Evolutionary conservation across 1,140 invertebrate genomes (phyloP).

Genomic region (Ceratina calcarata): DNA sequence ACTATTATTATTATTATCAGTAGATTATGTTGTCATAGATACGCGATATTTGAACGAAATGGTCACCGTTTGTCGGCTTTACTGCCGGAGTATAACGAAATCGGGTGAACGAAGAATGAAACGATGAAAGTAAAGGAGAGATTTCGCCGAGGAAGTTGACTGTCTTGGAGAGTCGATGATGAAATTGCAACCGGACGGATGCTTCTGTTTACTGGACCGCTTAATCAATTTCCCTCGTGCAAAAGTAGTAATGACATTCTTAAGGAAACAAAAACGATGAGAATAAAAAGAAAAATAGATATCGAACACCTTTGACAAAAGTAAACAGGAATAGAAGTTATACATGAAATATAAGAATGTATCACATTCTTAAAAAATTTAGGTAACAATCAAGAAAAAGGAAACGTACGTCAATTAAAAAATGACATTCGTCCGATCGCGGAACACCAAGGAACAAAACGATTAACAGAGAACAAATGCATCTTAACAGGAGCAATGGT

Average conservation of each 20-base stretch:
- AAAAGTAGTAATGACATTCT: too few relatives aligned
- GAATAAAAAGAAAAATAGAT: not conserved
- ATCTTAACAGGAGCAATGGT: constrained; percentile 13
- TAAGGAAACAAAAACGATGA: not conserved
- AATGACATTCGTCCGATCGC: not conserved
- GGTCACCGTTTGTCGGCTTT: constrained; percentile 26
- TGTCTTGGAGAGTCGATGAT: not conserved
- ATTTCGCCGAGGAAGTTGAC: too few relatives aligned
- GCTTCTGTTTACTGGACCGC: not conserved
- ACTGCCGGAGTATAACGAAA: constrained; percentile 52
- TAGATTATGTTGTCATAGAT: constrained; percentile 18
- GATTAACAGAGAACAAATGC: constrained; percentile 36
- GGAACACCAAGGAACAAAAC: constrained; percentile 7
- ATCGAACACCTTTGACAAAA: too few relatives aligned
- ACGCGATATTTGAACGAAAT: constrained; percentile 25
- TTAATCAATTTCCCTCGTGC: not conserved
- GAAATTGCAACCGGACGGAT: constrained; percentile 14
- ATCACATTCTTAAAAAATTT: not conserved
- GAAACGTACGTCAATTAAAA: not conserved
- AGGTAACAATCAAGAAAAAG: not conserved
- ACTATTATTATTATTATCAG: constrained; percentile 17
- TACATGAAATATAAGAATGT: not conserved
- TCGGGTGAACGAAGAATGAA: constrained; percentile 2
- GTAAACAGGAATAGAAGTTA: too few relatives aligned
- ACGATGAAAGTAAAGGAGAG: not conserved